Evolutionary conservation across 1,140 invertebrate genomes (phyloP), one percentile per base, ranked within the genome.

Genomic region (Chrysomallon squamiferum): DNA sequence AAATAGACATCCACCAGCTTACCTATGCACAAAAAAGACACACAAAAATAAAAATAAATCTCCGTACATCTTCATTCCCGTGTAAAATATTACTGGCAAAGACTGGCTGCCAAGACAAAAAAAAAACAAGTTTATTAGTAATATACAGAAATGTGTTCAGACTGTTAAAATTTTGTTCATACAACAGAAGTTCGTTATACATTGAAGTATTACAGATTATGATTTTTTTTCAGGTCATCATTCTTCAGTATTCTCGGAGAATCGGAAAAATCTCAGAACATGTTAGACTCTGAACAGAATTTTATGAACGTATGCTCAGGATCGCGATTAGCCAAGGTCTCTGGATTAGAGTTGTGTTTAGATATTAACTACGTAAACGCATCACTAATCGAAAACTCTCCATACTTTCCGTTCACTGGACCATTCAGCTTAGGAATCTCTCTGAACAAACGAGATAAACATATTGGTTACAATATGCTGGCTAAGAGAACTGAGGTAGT

Each of bases 271-370:
- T 72, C 75, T 59, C 78, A 79, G 63, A 67, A 66, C 29, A 75
- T 80, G 75, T 62, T 75, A 3, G 30, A 25, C 11, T 54, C 58
- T 15, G 92, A 90, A 38, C 87, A 89, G 1, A 65, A 68, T 35
- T 65, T 94, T 2, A 91, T 93, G 65, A 88, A 89, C 11, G 69
- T 65, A 3, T 87, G 87, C 67, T 79, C 81, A 2, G 78, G 81
- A 15, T 30, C 72, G 3, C 64, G 57, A 18, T 18, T 86, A 9
- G 71, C 67, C 1, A 69, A 72, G 61, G 87, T 92, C 0, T 87
- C 95, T 25, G 95, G 94, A 3, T 86, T 96, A 3, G 92, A 94
- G 87, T 76, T 95, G 32, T 97, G 95, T 79, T 88, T 89, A 1
- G 89, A 93, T 59, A 91, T 93, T 76, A 85, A 89, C 77, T 90